A percentile compares a stretch with the other conserved stretches of the same genome.
Conservation (phyloP, 1,140 invertebrate genomes). For the Cydia splendana region DNA sequence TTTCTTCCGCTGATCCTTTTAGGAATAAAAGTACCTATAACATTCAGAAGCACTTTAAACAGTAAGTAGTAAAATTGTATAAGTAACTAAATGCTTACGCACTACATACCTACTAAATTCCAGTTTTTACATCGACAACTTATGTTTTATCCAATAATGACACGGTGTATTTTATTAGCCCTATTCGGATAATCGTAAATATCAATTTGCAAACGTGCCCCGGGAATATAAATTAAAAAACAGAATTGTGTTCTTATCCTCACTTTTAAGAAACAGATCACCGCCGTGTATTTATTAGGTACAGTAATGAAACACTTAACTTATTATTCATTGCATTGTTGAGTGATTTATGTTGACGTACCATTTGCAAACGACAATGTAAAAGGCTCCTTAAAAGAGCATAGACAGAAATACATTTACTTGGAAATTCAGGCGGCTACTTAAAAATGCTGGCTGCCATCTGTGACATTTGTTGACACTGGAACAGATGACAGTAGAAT, state of each 20-base stretch:
- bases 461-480: constrained; percentile 69
- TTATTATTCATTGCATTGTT: neutral
- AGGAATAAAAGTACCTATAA: too few species aligned
- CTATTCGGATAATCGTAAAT: neutral
- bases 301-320: neutral
- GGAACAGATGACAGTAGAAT: constrained; percentile 45
- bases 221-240: neutral
- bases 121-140: neutral
- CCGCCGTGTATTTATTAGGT: neutral
- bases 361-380: neutral
- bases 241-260: neutral
- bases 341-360: constrained; percentile 3
- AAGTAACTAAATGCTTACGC: too few species aligned
- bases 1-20: too few species aligned
- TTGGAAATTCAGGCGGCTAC: constrained; percentile 37
- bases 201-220: neutral
- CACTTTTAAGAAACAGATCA: neutral
- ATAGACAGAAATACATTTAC: constrained; percentile 30
- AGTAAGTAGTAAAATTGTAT: too few species aligned
- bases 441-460: constrained; percentile 55
- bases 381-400: neutral
- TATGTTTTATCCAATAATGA: neutral
- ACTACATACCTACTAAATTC: too few species aligned
- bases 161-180: constrained; percentile 7
- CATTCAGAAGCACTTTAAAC: too few species aligned